Conservation (phyloP, 2,113 vertebrate genomes). For the rabbit (Oryctolagus cuniculus) region DNA sequence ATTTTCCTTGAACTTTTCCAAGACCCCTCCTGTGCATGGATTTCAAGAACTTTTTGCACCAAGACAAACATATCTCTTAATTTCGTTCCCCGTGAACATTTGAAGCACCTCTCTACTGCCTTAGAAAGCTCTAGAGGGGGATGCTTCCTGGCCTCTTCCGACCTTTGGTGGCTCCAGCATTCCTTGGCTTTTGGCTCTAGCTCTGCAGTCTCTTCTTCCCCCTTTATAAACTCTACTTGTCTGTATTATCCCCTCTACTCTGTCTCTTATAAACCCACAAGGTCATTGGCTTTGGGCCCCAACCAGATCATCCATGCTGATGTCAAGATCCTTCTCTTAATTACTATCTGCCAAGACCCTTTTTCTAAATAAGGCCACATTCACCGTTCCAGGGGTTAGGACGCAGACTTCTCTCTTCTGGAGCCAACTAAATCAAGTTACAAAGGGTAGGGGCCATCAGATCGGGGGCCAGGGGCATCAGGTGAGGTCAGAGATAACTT, state of each 20-base stretch:
- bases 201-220: background rate
- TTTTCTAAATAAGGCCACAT: background rate
- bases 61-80: too few species aligned
- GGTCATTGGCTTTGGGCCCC: background rate
- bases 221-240: background rate
- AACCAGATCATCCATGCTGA: background rate
- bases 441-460: background rate
- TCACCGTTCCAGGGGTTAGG: background rate
- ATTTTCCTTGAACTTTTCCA: too few species aligned
- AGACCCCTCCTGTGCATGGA: too few species aligned
- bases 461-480: too few species aligned
- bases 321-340: background rate
- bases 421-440: too few species aligned
- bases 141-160: background rate
- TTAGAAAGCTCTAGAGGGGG: background rate
- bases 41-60: too few species aligned
- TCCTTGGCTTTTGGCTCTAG: background rate
- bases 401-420: background rate
- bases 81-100: too few species aligned
- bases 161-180: accelerated
- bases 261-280: background rate
- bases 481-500: background rate
- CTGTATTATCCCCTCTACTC: background rate
- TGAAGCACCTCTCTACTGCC: background rate
- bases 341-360: background rate